Base-by-base conservation (phyloP, 2,113 vertebrate genomes). In the Zosterops japonicus region DNA sequence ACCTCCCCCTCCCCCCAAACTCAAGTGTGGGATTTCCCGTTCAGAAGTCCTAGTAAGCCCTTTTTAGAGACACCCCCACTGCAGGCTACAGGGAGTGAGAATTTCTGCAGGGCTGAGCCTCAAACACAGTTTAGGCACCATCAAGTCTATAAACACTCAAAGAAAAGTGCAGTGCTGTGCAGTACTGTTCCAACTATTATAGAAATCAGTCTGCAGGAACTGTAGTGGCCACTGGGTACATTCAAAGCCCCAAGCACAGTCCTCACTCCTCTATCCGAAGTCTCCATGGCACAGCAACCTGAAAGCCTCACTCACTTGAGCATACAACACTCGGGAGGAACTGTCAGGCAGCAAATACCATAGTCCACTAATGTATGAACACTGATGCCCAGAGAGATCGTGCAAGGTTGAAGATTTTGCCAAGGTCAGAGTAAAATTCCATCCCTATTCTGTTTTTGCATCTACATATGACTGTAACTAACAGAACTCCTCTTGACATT, bases 1-100 rank as follows among this genome's bases (percentile, higher is more conserved):
- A 59, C 14, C 4, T 50, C 8, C 29, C 9, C 5, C 12, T 11
- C 1, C 1, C 1, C 2, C 12, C 14, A 70, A n/a, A 24, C 22
- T 53, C n/a, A 50, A 71, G 36, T 0, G 0, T 14, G 33, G 47
- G 28, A 60, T 35, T 50, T 59, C 29, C 22, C 25, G 33, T 63
- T 56, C 53, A 50, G 55, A 70, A 46, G 29, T 35, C 64, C 28
- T 5, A 2, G n/a, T 9, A 47, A 78, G 19, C 10, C 12, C 11
- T 60, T 87, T 68, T 36, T 28, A 28, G 20, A 87, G 31, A 46
- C 9, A 83, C 0, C 8, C 8, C 13, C 25, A 25, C 6, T 39
- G 46, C 36, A 86, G 20, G 22, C 0, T 1, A 67, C 20, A 68
- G 14, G 6, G 14, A 41, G 12, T 5, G 19, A 87, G 24, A 68